Conservation (phyloP, 2,888 invertebrate genomes). For the Dryomyza anilis region DNA sequence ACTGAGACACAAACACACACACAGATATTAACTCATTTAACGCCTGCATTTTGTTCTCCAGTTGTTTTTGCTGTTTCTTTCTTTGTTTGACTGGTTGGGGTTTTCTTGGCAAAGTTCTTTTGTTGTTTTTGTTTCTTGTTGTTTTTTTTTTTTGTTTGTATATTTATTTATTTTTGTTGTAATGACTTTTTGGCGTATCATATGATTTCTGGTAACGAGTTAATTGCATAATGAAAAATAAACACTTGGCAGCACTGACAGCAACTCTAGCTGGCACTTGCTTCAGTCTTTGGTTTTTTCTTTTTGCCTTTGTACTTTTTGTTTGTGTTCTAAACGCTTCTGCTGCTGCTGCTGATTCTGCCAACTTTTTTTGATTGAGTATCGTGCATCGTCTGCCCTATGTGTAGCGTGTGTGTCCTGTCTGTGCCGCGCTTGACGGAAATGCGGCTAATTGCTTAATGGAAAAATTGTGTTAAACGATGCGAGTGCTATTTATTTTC, state of each 20-base stretch:
- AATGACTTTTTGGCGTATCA: slow-evolving; percentile 47
- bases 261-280: slow-evolving; percentile 35
- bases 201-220: slow-evolving; percentile 55
- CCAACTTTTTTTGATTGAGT: neutral
- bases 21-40: neutral
- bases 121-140: neutral
- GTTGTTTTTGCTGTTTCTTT: neutral
- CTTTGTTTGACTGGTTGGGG: slow-evolving; percentile 18
- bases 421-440: neutral
- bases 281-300: slow-evolving; percentile 30
- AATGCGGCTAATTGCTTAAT: neutral
- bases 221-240: slow-evolving; percentile 56
- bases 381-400: neutral
- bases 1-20: neutral
- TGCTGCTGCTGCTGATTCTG: neutral
- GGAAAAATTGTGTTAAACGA: neutral
- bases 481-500: neutral
- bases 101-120: neutral
- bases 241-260: slow-evolving; percentile 42
- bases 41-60: neutral
- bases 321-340: neutral
- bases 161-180: neutral
- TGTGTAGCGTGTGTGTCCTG: neutral
- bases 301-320: neutral
- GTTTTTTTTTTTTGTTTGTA: neutral